Evolutionary conservation across 2,797 vertebrate genomes (phyloP).

Genomic region (Acanthurus tractus): DNA sequence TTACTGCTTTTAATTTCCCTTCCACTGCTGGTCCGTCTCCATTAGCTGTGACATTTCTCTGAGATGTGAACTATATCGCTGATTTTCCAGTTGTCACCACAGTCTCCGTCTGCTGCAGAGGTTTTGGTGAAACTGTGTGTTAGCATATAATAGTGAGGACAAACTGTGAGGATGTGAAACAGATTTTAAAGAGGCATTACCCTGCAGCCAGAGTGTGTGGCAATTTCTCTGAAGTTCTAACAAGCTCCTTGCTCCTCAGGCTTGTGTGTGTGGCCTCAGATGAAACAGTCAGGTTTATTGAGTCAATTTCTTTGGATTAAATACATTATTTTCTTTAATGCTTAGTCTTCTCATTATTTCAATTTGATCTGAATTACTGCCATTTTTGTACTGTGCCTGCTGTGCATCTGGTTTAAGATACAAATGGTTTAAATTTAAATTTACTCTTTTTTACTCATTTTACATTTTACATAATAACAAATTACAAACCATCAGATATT

Average conservation of each 20-base stretch:
- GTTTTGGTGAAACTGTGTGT: conserved; percentile 14
- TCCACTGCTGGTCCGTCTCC: conserved; percentile 54
- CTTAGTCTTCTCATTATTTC: neutral
- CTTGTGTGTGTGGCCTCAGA: too few species aligned
- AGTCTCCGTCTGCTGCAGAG: conserved; percentile 2
- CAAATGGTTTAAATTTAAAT: neutral
- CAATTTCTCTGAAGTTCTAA: neutral
- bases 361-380: neutral
- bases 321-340: neutral
- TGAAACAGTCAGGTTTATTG: too few species aligned
- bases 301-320: too few species aligned
- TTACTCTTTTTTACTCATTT: neutral
- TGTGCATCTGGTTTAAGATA: neutral
- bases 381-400: neutral
- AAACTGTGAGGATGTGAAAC: neutral
- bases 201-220: neutral
- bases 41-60: conserved; percentile 65
- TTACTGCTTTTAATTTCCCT: conserved; percentile 74
- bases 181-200: neutral
- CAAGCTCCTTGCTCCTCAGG: neutral
- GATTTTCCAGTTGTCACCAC: conserved; percentile 9
- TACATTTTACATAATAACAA: neutral
- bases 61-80: conserved; percentile 39
- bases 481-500: neutral
- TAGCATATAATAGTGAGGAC: conserved; percentile 4